Percentiles rank a stretch among this genome's conserved stretches.
Evolutionary conservation across 2,888 invertebrate genomes (phyloP).

Genomic region (Tryphoninae sp.): DNA sequence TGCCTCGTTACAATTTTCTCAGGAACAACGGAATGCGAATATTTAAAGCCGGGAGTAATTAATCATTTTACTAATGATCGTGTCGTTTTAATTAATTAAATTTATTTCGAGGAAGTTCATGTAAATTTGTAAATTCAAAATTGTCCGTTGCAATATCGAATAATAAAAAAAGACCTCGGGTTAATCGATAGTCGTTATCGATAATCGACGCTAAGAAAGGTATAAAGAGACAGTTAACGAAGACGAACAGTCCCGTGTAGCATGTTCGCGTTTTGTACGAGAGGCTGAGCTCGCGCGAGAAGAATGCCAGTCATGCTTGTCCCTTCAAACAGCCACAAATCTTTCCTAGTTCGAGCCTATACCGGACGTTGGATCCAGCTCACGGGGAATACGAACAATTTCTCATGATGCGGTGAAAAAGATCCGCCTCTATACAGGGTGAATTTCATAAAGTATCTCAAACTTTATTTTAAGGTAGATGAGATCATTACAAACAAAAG

Average conservation of each 20-base stretch:
- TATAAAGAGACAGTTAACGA: slow-evolving; percentile 37
- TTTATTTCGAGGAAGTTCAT: no score
- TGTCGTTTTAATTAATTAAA: no score
- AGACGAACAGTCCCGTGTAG: slow-evolving; percentile 11
- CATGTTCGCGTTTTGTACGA: neutral
- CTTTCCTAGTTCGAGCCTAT: slow-evolving; percentile 42
- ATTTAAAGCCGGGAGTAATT: no score
- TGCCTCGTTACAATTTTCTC: slow-evolving; percentile 56
- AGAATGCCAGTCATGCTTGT: slow-evolving; percentile 51
- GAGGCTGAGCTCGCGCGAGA: neutral
- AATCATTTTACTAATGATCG: no score
- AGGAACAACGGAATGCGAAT: slow-evolving; percentile 21
- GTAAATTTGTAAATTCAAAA: neutral
- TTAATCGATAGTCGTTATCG: slow-evolving; percentile 51
- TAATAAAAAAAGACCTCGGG: slow-evolving; percentile 16
- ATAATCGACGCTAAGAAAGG: slow-evolving; percentile 39
- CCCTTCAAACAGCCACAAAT: slow-evolving; percentile 45
- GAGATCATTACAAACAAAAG: no score
- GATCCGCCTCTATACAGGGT: neutral
- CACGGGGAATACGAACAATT: slow-evolving; percentile 29
- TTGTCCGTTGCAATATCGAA: neutral
- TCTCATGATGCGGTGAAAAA: neutral
- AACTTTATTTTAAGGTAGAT: no score
- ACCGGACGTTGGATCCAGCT: slow-evolving; percentile 20
- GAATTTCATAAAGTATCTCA: no score